phyloP scores from a whole-genome alignment of 2,888 invertebrate species.

The Ophion ventricosus region DNA sequence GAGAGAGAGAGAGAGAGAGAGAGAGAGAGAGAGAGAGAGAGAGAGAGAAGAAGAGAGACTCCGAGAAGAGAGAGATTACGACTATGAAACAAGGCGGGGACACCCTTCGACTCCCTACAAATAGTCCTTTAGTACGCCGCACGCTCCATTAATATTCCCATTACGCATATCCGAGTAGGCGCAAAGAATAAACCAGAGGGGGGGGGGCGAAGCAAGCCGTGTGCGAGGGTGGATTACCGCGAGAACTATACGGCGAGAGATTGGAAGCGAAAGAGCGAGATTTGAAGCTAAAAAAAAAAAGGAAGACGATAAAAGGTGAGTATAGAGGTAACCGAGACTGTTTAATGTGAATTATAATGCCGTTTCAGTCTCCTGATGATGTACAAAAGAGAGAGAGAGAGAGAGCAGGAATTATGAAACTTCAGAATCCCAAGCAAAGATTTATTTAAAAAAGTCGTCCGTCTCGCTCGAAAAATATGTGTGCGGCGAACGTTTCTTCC shows the following conservation, averaged over 20 bases:
- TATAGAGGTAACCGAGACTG: conserved; percentile 42
- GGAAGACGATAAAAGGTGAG: conserved; percentile 1
- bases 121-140: conserved; percentile 59
- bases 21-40: neutral
- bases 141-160: conserved; percentile 67
- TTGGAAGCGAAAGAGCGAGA: conserved; percentile 29
- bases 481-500: conserved; percentile 39
- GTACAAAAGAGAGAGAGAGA: conserved; percentile 5
- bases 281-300: conserved; percentile 20
- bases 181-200: conserved; percentile 18
- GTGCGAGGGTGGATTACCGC: conserved; percentile 35
- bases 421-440: conserved; percentile 38
- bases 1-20: conserved; percentile 19
- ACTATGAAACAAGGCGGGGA: conserved; percentile 44
- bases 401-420: conserved; percentile 11
- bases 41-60: neutral
- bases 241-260: conserved; percentile 13
- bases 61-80: conserved; percentile 13
- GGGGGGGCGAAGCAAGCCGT: neutral
- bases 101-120: conserved; percentile 60
- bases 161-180: conserved; percentile 53
- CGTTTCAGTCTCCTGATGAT: conserved; percentile 6
- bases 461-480: conserved; percentile 51
- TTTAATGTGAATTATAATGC: conserved; percentile 50
- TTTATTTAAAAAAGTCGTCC: conserved; percentile 59